Conservation (phyloP, 2,797 vertebrate species). For the Epinephelus malabaricus region DNA sequence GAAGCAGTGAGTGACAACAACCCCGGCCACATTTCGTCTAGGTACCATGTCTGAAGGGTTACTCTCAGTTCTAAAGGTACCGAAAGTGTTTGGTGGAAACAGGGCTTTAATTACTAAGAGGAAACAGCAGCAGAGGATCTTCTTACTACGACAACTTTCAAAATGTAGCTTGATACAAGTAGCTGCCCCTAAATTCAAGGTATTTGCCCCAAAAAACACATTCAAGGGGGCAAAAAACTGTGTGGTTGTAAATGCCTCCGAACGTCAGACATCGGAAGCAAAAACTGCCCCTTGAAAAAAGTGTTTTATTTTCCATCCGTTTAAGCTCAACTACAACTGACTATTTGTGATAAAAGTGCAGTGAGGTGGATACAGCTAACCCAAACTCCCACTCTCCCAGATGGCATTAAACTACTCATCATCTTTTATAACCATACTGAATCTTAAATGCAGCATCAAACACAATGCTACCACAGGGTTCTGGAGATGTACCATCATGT, state of each 20-base stretch:
- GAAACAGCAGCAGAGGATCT: background rate
- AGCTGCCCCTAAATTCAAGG: too few species aligned
- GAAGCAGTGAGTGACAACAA: too few species aligned
- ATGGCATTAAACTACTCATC: background rate
- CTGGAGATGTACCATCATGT: background rate
- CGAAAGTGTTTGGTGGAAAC: too few species aligned
- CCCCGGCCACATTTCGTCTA: too few species aligned
- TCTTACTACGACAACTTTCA: background rate
- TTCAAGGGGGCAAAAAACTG: too few species aligned
- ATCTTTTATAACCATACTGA: background rate
- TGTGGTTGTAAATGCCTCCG: too few species aligned
- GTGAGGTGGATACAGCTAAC: background rate
- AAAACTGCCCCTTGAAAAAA: too few species aligned
- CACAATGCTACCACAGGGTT: background rate
- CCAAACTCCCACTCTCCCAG: background rate
- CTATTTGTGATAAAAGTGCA: background rate
- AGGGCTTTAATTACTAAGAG: background rate
- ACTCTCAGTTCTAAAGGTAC: too few species aligned
- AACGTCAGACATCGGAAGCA: too few species aligned
- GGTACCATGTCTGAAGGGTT: too few species aligned
- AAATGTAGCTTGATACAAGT: background rate
- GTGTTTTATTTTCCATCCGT: background rate
- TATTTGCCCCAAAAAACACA: too few species aligned
- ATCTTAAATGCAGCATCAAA: conserved; percentile 1
- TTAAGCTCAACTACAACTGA: background rate